These are phyloP conservation scores for Parnassius orleans DNA, from an alignment of 2,888 invertebrate species.

Conservation along the genomic window DNA sequence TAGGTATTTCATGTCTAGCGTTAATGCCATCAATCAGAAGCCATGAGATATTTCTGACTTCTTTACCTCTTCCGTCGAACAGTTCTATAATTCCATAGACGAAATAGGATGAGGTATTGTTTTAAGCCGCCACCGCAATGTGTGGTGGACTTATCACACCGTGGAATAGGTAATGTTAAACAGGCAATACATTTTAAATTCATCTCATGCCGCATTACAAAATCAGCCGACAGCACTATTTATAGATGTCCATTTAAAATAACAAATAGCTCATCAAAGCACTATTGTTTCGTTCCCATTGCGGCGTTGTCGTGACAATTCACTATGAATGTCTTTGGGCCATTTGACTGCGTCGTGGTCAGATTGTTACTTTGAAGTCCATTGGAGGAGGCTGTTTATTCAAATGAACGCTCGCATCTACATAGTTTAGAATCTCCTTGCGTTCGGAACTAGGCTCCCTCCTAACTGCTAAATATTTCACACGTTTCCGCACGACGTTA, in stretches of 20 bases:
- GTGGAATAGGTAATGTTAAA: neutral
- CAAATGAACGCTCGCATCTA: conserved; percentile 28
- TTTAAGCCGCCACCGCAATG: too few species aligned
- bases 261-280: conserved; percentile 16
- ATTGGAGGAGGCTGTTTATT: conserved; percentile 25
- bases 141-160: conserved; percentile 1
- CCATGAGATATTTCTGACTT: too few species aligned
- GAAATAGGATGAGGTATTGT: too few species aligned
- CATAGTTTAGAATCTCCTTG: conserved; percentile 25
- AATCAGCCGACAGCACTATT: neutral
- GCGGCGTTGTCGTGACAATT: conserved; percentile 22
- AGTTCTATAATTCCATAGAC: too few species aligned
- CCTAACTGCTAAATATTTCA: conserved; percentile 21
- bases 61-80: too few species aligned
- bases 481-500: conserved; percentile 16
- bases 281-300: conserved; percentile 15
- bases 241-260: conserved; percentile 12
- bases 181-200: too few species aligned
- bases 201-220: neutral
- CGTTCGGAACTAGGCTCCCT: conserved; percentile 8
- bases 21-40: too few species aligned
- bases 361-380: conserved; percentile 24
- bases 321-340: conserved; percentile 14
- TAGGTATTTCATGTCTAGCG: too few species aligned
- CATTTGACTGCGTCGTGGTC: conserved; percentile 17